Conservation (phyloP, 1,140 invertebrate genomes). For the Anoplophora glabripennis region DNA sequence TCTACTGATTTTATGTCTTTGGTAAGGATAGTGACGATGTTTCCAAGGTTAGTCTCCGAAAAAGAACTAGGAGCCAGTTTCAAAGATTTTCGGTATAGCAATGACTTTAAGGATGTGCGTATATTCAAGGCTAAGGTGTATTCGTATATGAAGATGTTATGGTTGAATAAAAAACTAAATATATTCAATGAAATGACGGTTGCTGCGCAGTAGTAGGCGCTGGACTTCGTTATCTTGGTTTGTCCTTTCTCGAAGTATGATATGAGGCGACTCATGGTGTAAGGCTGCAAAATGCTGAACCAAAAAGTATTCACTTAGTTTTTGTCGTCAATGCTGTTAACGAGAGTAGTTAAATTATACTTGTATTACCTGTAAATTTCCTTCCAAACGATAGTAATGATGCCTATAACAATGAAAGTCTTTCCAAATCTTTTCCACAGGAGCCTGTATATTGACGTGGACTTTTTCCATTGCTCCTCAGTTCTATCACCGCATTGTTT, state of each 20-base stretch:
- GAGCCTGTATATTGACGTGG: not conserved
- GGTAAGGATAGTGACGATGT: constrained; percentile 12
- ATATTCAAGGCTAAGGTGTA: constrained; percentile 11
- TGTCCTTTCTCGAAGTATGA: constrained; percentile 18
- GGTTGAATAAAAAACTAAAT: constrained; percentile 11
- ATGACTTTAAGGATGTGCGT: constrained; percentile 8
- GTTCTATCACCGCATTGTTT: constrained; percentile 16
- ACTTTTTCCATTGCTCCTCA: constrained; percentile 6
- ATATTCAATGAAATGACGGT: constrained; percentile 7
- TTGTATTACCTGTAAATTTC: constrained; percentile 9
- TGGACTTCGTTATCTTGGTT: constrained; percentile 1
- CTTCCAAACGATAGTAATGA: constrained; percentile 8
- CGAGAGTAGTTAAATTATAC: not conserved
- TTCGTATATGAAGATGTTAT: constrained; percentile 14
- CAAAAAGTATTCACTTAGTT: not conserved
- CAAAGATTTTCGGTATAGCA: constrained; percentile 18
- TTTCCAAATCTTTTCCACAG: constrained; percentile 16
- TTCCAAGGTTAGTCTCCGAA: constrained; percentile 8
- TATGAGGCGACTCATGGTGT: constrained; percentile 14
- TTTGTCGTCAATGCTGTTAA: too few relatives aligned
- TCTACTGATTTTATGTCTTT: constrained; percentile 15
- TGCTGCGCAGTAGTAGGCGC: constrained; percentile 11
- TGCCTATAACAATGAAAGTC: constrained; percentile 4
- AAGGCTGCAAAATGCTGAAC: constrained; percentile 11
- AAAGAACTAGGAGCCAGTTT: constrained; percentile 7